Percentiles rank a stretch among this genome's conserved stretches.
These are phyloP conservation scores for Punctoribates punctum DNA, from an alignment of 2,888 invertebrate genomes.

Conservation along the genomic window DNA sequence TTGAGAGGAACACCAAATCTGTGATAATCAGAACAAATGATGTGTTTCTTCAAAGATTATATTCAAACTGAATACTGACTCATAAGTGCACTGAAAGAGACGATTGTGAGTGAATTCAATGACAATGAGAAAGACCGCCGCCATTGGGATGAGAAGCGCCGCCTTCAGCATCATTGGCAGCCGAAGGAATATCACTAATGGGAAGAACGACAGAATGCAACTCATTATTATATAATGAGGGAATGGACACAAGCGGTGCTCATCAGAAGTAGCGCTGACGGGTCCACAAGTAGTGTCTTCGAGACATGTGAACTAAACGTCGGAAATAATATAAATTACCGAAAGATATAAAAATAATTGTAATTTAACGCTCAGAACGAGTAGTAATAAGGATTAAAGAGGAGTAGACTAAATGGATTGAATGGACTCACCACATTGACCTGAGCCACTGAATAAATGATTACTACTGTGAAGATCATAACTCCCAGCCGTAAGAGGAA, in stretches of 20 bases:
- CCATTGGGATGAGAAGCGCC: constrained; percentile 70
- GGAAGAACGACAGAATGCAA: constrained; percentile 75
- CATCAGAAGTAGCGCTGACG: constrained; percentile 50
- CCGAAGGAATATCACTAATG: constrained; percentile 76
- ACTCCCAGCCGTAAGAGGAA: constrained; percentile 77
- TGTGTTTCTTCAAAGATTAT: constrained; percentile 37
- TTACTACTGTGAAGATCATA: constrained; percentile 77
- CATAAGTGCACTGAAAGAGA: constrained; percentile 69
- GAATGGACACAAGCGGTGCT: constrained; percentile 74
- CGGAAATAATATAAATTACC: too few relatives aligned
- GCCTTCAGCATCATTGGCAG: constrained; percentile 79
- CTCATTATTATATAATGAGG: constrained; percentile 83
- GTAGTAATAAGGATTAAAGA: neutral
- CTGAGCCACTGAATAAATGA: constrained; percentile 83
- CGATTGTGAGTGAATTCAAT: constrained; percentile 75
- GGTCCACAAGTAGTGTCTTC: constrained; percentile 45
- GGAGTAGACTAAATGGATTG: too few relatives aligned
- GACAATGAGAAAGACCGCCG: constrained; percentile 71
- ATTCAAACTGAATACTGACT: constrained; percentile 26
- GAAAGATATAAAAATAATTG: neutral
- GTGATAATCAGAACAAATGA: constrained; percentile 26
- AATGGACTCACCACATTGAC: constrained; percentile 77
- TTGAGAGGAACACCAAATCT: constrained; percentile 71
- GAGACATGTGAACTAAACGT: constrained; percentile 48
- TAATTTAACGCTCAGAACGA: neutral